phyloP scores from a whole-genome alignment of 2,113 vertebrate species.

The Colaptes auratus region DNA sequence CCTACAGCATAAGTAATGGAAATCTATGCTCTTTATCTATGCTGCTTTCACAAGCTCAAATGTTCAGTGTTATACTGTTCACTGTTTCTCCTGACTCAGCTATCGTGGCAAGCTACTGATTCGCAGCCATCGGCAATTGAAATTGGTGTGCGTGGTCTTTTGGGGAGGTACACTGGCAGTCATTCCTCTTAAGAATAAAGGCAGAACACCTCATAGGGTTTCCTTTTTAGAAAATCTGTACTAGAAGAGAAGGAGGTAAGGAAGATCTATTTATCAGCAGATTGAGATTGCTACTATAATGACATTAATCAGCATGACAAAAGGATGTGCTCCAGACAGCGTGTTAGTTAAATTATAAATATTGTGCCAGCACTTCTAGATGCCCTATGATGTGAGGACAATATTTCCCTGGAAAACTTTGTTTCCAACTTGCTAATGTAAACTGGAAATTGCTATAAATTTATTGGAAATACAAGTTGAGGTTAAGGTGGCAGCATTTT shows the following conservation, averaged over 20 bases:
- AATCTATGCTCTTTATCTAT: not conserved
- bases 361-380: not conserved
- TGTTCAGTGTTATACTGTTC: not conserved
- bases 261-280: not conserved
- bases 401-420: not conserved
- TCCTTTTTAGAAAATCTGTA: not conserved
- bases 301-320: not conserved
- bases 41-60: not conserved
- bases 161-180: not conserved
- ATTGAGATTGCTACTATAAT: not conserved
- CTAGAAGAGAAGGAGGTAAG: not conserved
- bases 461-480: not conserved
- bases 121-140: rapidly evolving
- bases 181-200: not conserved
- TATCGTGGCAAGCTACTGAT: not conserved
- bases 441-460: not conserved
- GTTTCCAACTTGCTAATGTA: not conserved
- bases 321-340: not conserved
- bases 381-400: not conserved
- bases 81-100: not conserved
- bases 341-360: not conserved
- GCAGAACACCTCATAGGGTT: not conserved
- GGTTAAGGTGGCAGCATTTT: not conserved
- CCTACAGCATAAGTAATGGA: not conserved
- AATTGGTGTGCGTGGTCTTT: not conserved